Conservation (phyloP, 2,888 invertebrate genomes). For the Diogma glabrata region DNA sequence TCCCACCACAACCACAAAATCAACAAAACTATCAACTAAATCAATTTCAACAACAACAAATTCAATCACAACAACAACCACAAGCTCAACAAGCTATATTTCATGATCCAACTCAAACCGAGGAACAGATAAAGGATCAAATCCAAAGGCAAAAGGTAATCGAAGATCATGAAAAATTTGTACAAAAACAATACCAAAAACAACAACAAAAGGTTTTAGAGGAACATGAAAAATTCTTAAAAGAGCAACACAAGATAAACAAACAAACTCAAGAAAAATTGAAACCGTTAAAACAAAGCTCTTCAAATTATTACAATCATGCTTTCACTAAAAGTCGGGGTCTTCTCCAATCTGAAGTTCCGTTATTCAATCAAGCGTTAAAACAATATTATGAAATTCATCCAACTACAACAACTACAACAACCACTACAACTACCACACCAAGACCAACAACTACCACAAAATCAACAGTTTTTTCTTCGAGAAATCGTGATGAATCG, state of each 20-base stretch:
- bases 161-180: constrained; percentile 63
- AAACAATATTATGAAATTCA: constrained; percentile 55
- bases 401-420: constrained; percentile 55
- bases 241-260: constrained; percentile 55
- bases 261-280: constrained; percentile 24
- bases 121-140: constrained; percentile 53
- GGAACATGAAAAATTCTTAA: constrained; percentile 57
- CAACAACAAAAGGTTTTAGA: constrained; percentile 64
- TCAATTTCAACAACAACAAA: constrained; percentile 11
- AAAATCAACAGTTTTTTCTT: constrained; percentile 22
- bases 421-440: constrained; percentile 53
- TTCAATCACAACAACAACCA: neutral
- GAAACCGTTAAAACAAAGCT: constrained; percentile 21
- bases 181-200: constrained; percentile 68
- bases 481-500: constrained; percentile 6
- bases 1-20: neutral
- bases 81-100: constrained; percentile 8
- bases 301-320: neutral
- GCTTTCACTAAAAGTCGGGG: constrained; percentile 30
- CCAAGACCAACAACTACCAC: constrained; percentile 41
- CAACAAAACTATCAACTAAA: constrained; percentile 9
- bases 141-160: constrained; percentile 60
- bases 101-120: constrained; percentile 27
- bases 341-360: constrained; percentile 50
- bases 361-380: constrained; percentile 52